Evolutionary conservation across 2,888 invertebrate species (phyloP).

Genomic region (Periphyllus acericola): DNA sequence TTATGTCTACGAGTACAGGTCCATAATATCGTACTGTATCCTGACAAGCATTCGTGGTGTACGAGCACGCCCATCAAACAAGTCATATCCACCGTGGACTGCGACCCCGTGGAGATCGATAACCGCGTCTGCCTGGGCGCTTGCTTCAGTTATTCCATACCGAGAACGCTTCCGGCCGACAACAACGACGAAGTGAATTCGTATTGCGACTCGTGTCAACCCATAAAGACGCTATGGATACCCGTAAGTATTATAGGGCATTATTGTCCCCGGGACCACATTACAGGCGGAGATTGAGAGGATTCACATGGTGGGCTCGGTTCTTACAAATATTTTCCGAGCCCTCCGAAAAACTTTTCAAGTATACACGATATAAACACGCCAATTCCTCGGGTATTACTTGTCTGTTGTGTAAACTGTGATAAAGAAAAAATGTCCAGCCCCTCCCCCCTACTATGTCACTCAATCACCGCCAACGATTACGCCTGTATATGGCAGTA

Average conservation of each 20-base stretch:
- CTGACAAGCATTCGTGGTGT: conserved; percentile 78
- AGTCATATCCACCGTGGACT: conserved; percentile 75
- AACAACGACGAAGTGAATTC: conserved; percentile 74
- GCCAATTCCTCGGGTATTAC: no score
- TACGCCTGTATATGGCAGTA: no score
- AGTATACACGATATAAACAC: no score
- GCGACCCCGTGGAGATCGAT: conserved; percentile 74
- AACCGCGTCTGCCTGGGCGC: conserved; percentile 79
- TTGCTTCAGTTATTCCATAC: conserved; percentile 78
- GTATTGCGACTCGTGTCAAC: conserved; percentile 78
- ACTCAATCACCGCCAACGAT: no score
- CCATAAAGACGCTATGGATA: conserved; percentile 74
- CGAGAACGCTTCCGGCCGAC: conserved; percentile 75
- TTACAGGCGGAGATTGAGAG: no score
- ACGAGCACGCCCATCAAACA: conserved; percentile 77
- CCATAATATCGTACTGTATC: conserved; percentile 77
- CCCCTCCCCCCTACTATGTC: no score
- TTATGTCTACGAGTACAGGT: conserved; percentile 68
- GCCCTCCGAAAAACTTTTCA: no score
- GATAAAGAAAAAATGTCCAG: no score
- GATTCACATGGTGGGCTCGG: no score
- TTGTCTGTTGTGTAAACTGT: no score
- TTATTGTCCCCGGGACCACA: no score
- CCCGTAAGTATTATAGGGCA: conserved; percentile 69
- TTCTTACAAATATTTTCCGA: no score